These are phyloP conservation scores for Dasypolia templi DNA, from an alignment of 2,888 invertebrate species.

Conservation along the genomic window DNA sequence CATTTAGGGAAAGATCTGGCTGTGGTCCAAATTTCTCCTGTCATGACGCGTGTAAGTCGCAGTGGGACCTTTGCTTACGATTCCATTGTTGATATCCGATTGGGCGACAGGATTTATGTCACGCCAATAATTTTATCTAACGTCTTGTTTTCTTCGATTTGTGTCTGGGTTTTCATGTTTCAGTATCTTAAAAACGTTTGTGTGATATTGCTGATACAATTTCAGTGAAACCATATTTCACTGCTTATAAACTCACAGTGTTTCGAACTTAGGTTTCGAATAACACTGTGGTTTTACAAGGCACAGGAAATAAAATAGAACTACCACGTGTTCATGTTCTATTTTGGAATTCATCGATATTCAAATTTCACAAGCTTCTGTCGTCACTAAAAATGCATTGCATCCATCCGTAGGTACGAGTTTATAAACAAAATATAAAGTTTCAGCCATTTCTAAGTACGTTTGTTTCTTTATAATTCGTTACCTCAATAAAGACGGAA, in stretches of 20 bases:
- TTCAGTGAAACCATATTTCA: neutral
- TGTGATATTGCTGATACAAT: neutral
- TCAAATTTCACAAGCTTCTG: conserved; percentile 30
- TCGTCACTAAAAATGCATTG: neutral
- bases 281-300: too few relatives aligned
- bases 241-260: neutral
- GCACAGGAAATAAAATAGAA: conserved; percentile 11
- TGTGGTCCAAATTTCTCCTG: conserved; percentile 51
- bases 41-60: conserved; percentile 31
- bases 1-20: conserved; percentile 53
- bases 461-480: conserved; percentile 21
- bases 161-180: conserved; percentile 16
- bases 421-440: conserved; percentile 18
- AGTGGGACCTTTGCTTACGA: conserved; percentile 38
- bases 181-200: neutral
- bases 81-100: conserved; percentile 51
- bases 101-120: conserved; percentile 47
- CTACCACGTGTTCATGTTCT: neutral
- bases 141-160: conserved; percentile 44
- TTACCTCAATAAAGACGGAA: conserved; percentile 21
- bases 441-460: conserved; percentile 6
- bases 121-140: conserved; percentile 35
- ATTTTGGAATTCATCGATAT: conserved; percentile 4
- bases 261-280: too few relatives aligned
- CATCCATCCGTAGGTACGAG: neutral